Evolutionary conservation across 2,113 vertebrate species (phyloP).

Genomic region (Pseudopipra pipra): DNA sequence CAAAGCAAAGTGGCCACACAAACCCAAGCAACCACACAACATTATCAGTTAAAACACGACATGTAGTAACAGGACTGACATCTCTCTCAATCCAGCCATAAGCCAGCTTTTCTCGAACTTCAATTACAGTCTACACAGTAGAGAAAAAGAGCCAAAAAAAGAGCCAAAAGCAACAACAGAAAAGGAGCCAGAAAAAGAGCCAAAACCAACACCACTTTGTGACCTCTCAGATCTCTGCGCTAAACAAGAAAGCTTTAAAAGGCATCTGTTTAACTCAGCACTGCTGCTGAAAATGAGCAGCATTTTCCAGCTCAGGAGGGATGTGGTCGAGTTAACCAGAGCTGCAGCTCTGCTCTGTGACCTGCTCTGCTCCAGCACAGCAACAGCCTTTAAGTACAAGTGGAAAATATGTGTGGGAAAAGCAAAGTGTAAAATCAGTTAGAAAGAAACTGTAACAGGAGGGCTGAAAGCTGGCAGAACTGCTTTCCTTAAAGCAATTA

Average conservation of each 20-base stretch:
- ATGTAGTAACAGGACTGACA: neutral
- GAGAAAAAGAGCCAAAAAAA: neutral
- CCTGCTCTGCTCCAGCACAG: neutral
- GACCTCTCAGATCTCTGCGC: neutral
- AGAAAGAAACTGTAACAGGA: neutral
- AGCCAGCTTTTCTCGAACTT: neutral
- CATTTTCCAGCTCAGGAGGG: neutral
- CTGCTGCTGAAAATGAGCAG: neutral
- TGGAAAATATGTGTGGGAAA: neutral
- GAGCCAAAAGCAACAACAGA: neutral
- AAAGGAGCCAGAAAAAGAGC: neutral
- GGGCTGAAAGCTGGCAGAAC: neutral
- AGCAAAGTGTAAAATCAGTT: neutral
- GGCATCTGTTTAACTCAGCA: neutral
- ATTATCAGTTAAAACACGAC: neutral
- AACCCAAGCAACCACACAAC: neutral
- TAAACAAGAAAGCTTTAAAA: neutral
- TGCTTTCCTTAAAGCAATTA: neutral
- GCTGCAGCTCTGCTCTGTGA: neutral
- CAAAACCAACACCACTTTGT: neutral
- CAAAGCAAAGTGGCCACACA: neutral
- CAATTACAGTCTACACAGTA: neutral
- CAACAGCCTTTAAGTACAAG: neutral
- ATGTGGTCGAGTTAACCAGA: neutral
- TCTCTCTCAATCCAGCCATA: neutral